Base-by-base conservation (phyloP, 1,140 invertebrate species). In the Pristionchus pacificus region DNA sequence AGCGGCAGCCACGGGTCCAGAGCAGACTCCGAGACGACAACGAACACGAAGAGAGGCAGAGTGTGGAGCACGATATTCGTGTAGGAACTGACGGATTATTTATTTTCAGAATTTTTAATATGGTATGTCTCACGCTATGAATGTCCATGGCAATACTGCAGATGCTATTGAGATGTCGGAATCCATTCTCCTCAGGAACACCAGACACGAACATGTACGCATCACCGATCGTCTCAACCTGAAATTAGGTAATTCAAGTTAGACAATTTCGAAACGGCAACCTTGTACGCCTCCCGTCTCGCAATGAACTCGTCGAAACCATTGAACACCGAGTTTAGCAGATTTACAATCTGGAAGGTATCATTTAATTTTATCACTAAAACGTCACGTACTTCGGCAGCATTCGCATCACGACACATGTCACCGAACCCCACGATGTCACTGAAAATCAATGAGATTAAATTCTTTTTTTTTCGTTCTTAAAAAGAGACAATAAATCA, bases 221-320 rank as follows among this genome's bases (percentile, higher is more conserved):
- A 83, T 95, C 93, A 0, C 94, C 93, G 77, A 97, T 96, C 0
- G 94, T 97, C 86, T 97, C 95, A 6, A 97, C 92, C 92, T 94
- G 27, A 29, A 68, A 29, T 55, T 15, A 61, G 10, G 10, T 24
- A 13, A 24, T 61, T 61, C 24, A 13, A 6, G 60, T 15, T 6
- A 61, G 10, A 15, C 10, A 15, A 30, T 24, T 61, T 24, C 29
- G 1, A 61, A 24, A 61, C 33, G 13, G 3, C 3, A n/a, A 70
- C 84, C 71, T 84, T 84, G 66, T 84, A 85, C 58, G 84, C 83
- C 55, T 80, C 74, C 64, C 81, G 72, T 49, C 76, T 72, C 27
- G 74, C 72, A 57, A 79, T 84, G 30, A 84, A 74, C 49, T 77
- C 71, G 65, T 84, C 83, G 66, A 84, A 84, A 60, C 78, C 76